phyloP scores from a whole-genome alignment of 2,888 invertebrate species.

The Himalopsyche kuldschensis region DNA sequence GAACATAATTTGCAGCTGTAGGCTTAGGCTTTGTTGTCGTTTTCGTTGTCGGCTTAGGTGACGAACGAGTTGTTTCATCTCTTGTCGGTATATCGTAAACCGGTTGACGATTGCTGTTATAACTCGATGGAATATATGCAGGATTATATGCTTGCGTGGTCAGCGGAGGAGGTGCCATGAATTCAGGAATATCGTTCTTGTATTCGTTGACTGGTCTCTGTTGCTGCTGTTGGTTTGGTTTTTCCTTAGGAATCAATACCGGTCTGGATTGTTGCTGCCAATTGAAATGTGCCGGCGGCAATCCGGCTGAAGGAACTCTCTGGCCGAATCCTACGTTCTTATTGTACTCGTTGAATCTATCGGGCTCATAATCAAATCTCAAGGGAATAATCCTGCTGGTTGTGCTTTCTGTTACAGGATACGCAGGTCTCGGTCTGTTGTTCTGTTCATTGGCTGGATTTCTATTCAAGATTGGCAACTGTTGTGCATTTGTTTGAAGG shows the following conservation, averaged over 20 bases:
- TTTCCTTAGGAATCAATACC: constrained; percentile 40
- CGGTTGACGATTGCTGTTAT: constrained; percentile 49
- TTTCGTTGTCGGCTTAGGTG: neutral
- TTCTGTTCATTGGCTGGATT: neutral
- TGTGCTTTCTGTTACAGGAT: constrained; percentile 51
- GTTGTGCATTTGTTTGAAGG: neutral
- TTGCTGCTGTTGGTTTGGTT: neutral
- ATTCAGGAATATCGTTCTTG: constrained; percentile 20
- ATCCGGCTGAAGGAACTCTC: constrained; percentile 51
- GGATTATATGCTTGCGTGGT: constrained; percentile 47
- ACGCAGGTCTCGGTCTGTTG: constrained; percentile 29
- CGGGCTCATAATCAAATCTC: constrained; percentile 22
- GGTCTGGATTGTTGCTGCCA: constrained; percentile 45
- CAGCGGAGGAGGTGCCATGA: constrained; percentile 41
- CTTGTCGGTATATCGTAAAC: constrained; percentile 56
- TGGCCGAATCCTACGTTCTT: constrained; percentile 50
- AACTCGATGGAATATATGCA: constrained; percentile 51
- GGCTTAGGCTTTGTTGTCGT: constrained; percentile 40
- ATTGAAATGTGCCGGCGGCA: constrained; percentile 50
- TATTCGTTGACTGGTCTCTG: constrained; percentile 4
- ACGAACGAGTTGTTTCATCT: constrained; percentile 47
- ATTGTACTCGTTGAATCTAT: constrained; percentile 43
- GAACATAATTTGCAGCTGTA: constrained; percentile 43
- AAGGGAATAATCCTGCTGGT: constrained; percentile 53
- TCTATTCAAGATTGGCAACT: neutral